Evolutionary conservation across 2,888 invertebrate species (phyloP).

Genomic region (Acanthosepion lycidas): DNA sequence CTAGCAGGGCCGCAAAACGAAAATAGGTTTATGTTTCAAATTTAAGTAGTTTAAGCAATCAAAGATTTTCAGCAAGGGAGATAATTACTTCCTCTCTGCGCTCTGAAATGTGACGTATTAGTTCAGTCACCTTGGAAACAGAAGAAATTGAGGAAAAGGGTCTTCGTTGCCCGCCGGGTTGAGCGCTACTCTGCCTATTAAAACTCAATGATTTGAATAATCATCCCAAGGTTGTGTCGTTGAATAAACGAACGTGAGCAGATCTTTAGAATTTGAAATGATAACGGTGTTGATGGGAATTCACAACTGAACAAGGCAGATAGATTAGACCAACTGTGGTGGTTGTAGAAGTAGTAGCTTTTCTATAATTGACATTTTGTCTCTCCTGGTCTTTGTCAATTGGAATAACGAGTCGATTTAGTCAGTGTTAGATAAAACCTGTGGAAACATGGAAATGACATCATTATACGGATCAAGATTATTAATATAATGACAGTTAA

Average conservation of each 20-base stretch:
- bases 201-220: neutral
- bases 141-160: neutral
- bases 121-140: neutral
- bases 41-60: neutral
- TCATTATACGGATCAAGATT: neutral
- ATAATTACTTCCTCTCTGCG: neutral
- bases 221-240: neutral
- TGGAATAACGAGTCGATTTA: neutral
- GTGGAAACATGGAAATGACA: neutral
- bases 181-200: no score
- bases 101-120: neutral
- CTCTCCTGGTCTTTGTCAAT: neutral
- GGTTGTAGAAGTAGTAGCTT: neutral
- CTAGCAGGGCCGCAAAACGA: no score
- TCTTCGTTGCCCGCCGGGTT: neutral
- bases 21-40: no score
- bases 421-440: neutral
- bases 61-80: neutral
- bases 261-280: neutral
- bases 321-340: neutral
- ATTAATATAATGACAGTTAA: neutral
- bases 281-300: neutral
- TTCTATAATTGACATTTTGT: neutral
- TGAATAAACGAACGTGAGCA: neutral
- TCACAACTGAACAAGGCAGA: neutral